Percentiles rank a stretch among this genome's conserved stretches.
These are phyloP conservation scores for Chiroxiphia lanceolata DNA, from an alignment of 2,797 vertebrate species.

Conservation along the genomic window DNA sequence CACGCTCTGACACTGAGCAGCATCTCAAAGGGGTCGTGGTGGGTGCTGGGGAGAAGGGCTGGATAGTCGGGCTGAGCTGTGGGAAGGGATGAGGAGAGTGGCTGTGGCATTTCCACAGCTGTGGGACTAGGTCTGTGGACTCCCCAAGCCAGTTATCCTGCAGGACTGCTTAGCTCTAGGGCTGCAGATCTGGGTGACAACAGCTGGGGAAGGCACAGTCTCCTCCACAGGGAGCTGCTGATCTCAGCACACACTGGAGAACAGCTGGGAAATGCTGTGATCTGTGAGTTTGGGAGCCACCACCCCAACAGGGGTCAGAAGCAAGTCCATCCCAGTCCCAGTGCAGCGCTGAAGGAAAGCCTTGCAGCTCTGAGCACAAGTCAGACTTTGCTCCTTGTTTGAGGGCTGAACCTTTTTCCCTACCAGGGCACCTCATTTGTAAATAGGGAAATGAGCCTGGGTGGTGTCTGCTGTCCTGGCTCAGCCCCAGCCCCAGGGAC, in stretches of 20 bases:
- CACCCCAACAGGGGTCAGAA: rapidly evolving
- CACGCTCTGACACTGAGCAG: rapidly evolving
- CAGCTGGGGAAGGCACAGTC: not conserved
- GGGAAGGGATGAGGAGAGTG: not conserved
- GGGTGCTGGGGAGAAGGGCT: not conserved
- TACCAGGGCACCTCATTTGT: not conserved
- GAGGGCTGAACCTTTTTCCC: not conserved
- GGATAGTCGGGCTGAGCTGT: not conserved
- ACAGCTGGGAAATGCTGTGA: not conserved
- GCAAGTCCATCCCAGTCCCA: rapidly evolving
- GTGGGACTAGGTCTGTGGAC: not conserved
- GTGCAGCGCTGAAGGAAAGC: not conserved
- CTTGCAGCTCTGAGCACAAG: not conserved
- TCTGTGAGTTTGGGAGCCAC: rapidly evolving
- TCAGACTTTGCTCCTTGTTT: not conserved
- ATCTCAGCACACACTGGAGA: rapidly evolving
- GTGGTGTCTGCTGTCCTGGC: not conserved
- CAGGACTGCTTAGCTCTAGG: not conserved
- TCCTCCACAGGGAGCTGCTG: not conserved
- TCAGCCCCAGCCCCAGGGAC: not conserved
- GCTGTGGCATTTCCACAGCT: not conserved
- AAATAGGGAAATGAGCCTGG: not conserved
- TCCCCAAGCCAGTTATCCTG: rapidly evolving
- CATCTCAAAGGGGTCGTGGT: not conserved
- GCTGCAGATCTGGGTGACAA: not conserved